Conservation (phyloP, 2,797 vertebrate species). For the Danio jaintianensis region DNA sequence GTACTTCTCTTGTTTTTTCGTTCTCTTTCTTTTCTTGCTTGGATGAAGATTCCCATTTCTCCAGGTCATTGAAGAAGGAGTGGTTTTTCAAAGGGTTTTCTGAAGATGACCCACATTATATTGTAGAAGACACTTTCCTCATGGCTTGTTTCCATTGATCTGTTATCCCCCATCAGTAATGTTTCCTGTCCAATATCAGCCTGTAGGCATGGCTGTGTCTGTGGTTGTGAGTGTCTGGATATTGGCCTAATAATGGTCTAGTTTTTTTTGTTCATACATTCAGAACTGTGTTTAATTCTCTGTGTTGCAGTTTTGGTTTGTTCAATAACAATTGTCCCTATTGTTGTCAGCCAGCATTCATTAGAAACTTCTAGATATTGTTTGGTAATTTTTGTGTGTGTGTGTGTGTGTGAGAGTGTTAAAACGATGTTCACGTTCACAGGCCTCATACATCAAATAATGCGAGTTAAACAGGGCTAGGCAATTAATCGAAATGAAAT, state of each 20-base stretch:
- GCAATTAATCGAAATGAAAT: too few species aligned
- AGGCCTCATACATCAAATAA: neutral
- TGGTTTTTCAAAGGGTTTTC: conserved; percentile 16
- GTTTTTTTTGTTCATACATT: neutral
- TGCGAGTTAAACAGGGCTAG: too few species aligned
- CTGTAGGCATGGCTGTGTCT: conserved; percentile 29
- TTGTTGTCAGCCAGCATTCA: neutral
- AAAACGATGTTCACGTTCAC: neutral
- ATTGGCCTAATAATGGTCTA: conserved; percentile 21
- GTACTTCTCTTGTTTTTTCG: conserved; percentile 11
- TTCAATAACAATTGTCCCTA: neutral
- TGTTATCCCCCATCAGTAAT: conserved; percentile 29
- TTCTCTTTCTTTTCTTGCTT: conserved; percentile 17
- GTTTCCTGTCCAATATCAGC: conserved; percentile 38
- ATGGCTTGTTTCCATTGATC: conserved; percentile 40
- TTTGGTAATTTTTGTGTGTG: neutral
- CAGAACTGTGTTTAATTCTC: conserved; percentile 1
- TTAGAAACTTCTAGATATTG: neutral
- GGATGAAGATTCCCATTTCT: neutral
- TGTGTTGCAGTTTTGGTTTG: neutral
- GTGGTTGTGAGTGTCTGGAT: conserved; percentile 9
- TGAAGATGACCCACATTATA: conserved; percentile 23
- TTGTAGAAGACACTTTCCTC: neutral
- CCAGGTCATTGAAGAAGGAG: conserved; percentile 2
- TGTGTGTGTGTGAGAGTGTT: too few species aligned